Base-by-base conservation (phyloP, 1,140 invertebrate species). In the Zelostemma sp. region DNA sequence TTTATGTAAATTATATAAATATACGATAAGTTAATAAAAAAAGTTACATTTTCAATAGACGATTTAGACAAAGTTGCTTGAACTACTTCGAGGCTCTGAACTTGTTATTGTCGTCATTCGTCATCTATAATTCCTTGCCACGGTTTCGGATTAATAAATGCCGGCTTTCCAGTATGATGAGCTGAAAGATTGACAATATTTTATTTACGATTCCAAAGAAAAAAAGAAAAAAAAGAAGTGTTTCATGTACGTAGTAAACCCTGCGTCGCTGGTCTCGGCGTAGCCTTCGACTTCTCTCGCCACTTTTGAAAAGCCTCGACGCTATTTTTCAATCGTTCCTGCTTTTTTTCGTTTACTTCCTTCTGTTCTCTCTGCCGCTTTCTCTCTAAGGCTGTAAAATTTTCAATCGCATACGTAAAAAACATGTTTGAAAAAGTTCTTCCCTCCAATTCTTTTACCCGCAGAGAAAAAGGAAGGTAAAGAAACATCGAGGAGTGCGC, bases 231-330 rank as follows among this genome's bases (percentile, higher is more conserved):
- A 15, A 6, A 11, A 6, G 6, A 8, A 51, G 6, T 17, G 15
- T 18, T 46, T 31, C 57, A 82, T 80, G 74, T 66, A 85, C 83
- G 80, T 25, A 85, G 56, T 38, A 85, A 63, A 60, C 83, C 78
- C 68, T 85, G 83, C 0, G 83, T 85, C 0, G 81, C 78, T 1
- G 83, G 83, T 50, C 70, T 82, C 5, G 82, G 80, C 49, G 53
- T 73, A 31, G 72, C 75, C 61, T 77, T 83, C 5, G 82, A 75
- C 6, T 68, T 81, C 53, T 81, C 69, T n/a, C 53, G 59, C 83
- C 82, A 85, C 18, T 76, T 74, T 18, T 80, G 69, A 47, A 81
- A 85, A 28, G 83, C 83, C n/a, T 71, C 77, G 1, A 53, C 19
- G 51, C 76, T 83, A 11, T 80, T 57, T 17, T 79, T 71, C 0